These are phyloP conservation scores for Hippocampus kuda DNA, from an alignment of 2,797 vertebrate genomes.

Conservation along the genomic window DNA sequence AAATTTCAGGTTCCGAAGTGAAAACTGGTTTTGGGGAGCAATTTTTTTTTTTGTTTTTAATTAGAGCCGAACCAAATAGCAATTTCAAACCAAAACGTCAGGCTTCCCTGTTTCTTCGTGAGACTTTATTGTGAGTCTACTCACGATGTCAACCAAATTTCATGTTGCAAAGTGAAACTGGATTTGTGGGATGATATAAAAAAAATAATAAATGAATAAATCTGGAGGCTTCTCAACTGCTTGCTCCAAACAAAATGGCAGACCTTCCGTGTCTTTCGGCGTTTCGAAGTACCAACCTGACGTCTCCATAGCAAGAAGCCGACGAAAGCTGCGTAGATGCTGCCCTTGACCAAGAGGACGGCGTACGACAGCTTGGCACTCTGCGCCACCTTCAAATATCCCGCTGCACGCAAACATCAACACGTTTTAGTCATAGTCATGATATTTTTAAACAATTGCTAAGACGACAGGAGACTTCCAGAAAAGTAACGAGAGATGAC, in stretches of 20 bases:
- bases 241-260: background rate
- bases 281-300: conserved; percentile 40
- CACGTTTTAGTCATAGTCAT: background rate
- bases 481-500: background rate
- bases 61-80: too few relatives aligned
- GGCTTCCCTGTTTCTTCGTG: too few relatives aligned
- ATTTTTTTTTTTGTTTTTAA: too few relatives aligned
- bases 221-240: too few relatives aligned
- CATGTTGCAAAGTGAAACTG: too few relatives aligned
- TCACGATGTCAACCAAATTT: too few relatives aligned
- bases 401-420: conserved; percentile 34
- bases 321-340: conserved; percentile 53
- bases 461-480: background rate
- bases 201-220: too few relatives aligned
- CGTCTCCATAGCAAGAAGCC: conserved; percentile 46
- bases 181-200: too few relatives aligned
- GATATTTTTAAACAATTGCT: background rate
- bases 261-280: background rate
- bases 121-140: too few relatives aligned
- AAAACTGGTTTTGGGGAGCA: too few relatives aligned
- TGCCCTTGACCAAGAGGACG: conserved; percentile 53
- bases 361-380: conserved; percentile 46
- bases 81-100: too few relatives aligned
- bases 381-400: conserved; percentile 13
- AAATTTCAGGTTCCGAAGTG: too few relatives aligned